These are phyloP conservation scores for Folsomia candida DNA, from an alignment of 2,888 invertebrate species.

Conservation along the genomic window DNA sequence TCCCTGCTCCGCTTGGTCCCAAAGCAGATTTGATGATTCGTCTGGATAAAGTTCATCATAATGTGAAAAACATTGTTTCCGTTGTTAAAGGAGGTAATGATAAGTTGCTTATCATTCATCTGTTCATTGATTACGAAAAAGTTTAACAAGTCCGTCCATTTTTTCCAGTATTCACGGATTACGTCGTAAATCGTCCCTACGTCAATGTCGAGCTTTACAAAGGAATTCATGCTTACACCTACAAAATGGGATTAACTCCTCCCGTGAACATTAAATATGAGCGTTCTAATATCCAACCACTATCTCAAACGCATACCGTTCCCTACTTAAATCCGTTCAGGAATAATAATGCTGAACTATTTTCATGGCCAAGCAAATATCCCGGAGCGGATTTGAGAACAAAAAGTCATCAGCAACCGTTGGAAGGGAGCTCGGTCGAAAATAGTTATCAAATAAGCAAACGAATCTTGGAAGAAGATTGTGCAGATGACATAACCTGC, in stretches of 20 bases:
- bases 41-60: slow-evolving; percentile 39
- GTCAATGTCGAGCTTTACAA: slow-evolving; percentile 32
- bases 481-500: background rate
- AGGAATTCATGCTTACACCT: background rate
- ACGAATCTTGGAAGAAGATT: background rate
- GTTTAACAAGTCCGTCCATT: background rate
- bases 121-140: background rate
- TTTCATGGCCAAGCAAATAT: no score
- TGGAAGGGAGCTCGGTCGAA: slow-evolving; percentile 3
- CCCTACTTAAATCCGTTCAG: no score
- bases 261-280: background rate
- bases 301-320: background rate
- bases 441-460: background rate
- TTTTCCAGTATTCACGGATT: slow-evolving; percentile 33
- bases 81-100: slow-evolving; percentile 39
- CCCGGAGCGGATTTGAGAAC: no score
- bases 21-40: slow-evolving; percentile 40
- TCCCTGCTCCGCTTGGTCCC: slow-evolving; percentile 17
- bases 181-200: slow-evolving; percentile 38
- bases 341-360: background rate
- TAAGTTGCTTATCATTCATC: background rate
- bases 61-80: slow-evolving; percentile 30
- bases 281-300: slow-evolving; percentile 6
- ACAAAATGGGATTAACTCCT: background rate
- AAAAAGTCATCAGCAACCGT: no score